Evolutionary conservation across 2,888 invertebrate genomes (phyloP).

Genomic region (Plagiodera versicolora): DNA sequence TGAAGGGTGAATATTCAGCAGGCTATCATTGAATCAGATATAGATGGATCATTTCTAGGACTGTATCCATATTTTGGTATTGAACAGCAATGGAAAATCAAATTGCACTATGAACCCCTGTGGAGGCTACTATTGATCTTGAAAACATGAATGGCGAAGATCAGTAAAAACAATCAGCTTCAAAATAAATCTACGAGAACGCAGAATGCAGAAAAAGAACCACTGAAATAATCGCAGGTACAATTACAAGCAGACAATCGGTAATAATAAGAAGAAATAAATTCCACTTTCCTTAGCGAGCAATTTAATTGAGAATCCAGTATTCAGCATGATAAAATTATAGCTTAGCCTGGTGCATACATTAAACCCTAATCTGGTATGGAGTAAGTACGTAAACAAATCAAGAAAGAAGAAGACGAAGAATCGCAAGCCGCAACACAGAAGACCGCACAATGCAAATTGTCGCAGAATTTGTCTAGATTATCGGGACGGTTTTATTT

Average conservation of each 20-base stretch:
- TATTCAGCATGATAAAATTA: conserved; percentile 50
- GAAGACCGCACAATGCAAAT: conserved; percentile 55
- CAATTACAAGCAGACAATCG: conserved; percentile 43
- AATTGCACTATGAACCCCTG: too few species aligned
- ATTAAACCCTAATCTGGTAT: conserved; percentile 53
- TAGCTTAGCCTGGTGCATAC: conserved; percentile 47
- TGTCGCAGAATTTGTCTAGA: conserved; percentile 56
- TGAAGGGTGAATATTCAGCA: too few species aligned
- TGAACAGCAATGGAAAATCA: too few species aligned
- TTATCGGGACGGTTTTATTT: conserved; percentile 46
- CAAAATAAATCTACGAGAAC: conserved; percentile 20
- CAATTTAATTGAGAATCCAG: conserved; percentile 51
- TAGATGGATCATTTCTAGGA: too few species aligned
- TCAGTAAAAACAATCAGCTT: neutral
- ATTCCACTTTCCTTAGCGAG: conserved; percentile 42
- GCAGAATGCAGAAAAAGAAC: conserved; percentile 26
- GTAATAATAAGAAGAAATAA: conserved; percentile 45
- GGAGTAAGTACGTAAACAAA: conserved; percentile 52
- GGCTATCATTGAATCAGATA: too few species aligned
- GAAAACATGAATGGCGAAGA: neutral
- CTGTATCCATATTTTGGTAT: too few species aligned
- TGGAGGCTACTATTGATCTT: neutral
- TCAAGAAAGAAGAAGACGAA: conserved; percentile 40
- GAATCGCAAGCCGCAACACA: conserved; percentile 35
- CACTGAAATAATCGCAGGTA: conserved; percentile 42